These are phyloP conservation scores for Drosophila sproati DNA, from an alignment of 1,140 invertebrate genomes.

Conservation along the genomic window DNA sequence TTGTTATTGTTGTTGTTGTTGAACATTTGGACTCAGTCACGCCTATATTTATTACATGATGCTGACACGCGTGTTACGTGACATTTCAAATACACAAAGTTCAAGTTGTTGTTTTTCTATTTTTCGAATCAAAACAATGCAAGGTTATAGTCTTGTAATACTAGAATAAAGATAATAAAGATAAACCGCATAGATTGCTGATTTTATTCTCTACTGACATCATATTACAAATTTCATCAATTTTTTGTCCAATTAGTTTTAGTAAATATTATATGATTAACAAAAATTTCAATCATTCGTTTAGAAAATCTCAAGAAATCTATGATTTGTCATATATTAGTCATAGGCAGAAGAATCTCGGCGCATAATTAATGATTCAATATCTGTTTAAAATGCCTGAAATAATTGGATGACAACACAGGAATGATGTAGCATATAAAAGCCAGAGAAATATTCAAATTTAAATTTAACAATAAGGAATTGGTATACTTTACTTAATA, in stretches of 20 bases:
- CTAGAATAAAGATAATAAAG: background rate
- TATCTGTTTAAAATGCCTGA: slow-evolving; percentile 8
- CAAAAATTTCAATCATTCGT: background rate
- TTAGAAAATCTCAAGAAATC: background rate
- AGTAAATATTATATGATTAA: slow-evolving; percentile 1
- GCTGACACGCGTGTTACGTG: slow-evolving; percentile 35
- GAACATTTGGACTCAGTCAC: slow-evolving; percentile 29
- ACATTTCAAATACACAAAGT: slow-evolving; percentile 20
- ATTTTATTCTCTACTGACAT: background rate
- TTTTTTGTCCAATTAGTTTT: background rate
- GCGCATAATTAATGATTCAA: slow-evolving; percentile 15
- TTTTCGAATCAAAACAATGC: background rate
- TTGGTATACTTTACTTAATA: background rate
- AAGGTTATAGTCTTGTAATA: background rate
- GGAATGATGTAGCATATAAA: background rate
- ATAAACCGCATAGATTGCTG: no score
- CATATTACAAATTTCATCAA: background rate
- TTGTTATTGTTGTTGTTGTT: slow-evolving; percentile 1
- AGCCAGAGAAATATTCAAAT: no score
- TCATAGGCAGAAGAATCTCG: slow-evolving; percentile 6
- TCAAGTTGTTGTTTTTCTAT: background rate
- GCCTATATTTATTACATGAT: slow-evolving; percentile 36
- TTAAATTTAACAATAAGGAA: background rate
- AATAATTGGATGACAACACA: slow-evolving; percentile 21
- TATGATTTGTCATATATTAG: slow-evolving; percentile 1